Conservation (phyloP, 2,888 invertebrate genomes). For the Scaptomyza caliginosa region DNA sequence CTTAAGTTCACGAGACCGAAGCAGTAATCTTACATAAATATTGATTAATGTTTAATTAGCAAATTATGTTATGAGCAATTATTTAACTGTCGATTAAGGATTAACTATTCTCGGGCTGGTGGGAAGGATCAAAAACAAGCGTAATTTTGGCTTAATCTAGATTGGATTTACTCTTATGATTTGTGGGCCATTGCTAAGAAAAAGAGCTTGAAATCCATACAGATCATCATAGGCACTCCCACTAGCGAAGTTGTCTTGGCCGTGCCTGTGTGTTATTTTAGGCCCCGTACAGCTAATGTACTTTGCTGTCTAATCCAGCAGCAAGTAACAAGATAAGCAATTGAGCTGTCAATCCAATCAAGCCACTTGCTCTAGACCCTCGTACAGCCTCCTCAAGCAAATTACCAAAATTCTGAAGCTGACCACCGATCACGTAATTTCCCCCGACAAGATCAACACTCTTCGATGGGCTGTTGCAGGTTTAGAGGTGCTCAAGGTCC, state of each 20-base stretch:
- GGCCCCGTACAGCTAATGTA: constrained; percentile 33
- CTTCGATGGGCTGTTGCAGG: constrained; percentile 24
- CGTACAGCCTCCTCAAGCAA: constrained; percentile 20
- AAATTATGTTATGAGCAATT: too few species aligned
- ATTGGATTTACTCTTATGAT: neutral
- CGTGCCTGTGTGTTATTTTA: constrained; percentile 26
- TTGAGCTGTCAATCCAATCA: constrained; percentile 47
- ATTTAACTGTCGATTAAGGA: too few species aligned
- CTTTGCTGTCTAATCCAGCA: constrained; percentile 47
- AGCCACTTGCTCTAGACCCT: constrained; percentile 39
- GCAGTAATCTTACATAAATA: too few species aligned
- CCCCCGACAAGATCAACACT: constrained; percentile 17
- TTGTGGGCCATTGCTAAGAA: neutral
- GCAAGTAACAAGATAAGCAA: constrained; percentile 12
- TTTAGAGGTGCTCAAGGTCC: constrained; percentile 34
- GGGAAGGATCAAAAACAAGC: too few species aligned
- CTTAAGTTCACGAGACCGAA: too few species aligned
- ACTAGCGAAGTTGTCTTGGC: neutral
- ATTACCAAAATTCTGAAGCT: constrained; percentile 24
- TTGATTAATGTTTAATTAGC: too few species aligned
- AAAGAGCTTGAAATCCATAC: neutral
- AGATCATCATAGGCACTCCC: neutral
- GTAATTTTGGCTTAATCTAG: neutral
- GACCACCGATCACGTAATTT: constrained; percentile 33
- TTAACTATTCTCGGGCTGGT: too few species aligned